Conservation (phyloP, 53 echinoderm and acorn worm species). For the Stichopus horrens region DNA sequence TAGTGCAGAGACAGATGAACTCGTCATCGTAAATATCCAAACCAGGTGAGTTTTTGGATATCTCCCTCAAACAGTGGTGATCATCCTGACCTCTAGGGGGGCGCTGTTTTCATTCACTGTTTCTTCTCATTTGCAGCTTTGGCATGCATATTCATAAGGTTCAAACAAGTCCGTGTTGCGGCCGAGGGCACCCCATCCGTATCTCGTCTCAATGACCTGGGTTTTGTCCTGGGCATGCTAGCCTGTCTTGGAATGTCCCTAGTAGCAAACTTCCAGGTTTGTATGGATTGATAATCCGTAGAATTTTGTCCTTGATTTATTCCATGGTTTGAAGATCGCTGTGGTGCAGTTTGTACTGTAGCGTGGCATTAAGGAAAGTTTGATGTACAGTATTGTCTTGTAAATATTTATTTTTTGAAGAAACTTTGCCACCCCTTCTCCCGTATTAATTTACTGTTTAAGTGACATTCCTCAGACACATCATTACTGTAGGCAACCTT, state of each 20-base stretch:
- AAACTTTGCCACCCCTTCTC: too few species aligned
- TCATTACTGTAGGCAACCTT: too few species aligned
- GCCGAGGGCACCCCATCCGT: constrained; percentile 44
- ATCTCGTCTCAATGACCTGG: constrained; percentile 55
- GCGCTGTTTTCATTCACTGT: not conserved
- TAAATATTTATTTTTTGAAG: too few species aligned
- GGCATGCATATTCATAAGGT: constrained; percentile 77
- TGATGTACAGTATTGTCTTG: too few species aligned
- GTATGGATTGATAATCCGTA: not conserved
- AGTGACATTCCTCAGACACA: too few species aligned
- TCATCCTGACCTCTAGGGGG: not conserved
- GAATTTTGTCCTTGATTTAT: too few species aligned
- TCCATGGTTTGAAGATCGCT: too few species aligned
- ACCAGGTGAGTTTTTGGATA: too few species aligned
- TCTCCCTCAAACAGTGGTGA: not conserved
- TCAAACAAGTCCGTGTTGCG: constrained; percentile 75
- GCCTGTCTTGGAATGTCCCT: constrained; percentile 85
- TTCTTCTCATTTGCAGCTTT: constrained; percentile 60
- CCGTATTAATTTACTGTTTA: too few species aligned
- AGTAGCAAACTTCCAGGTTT: constrained; percentile 97
- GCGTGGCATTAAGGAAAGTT: too few species aligned
- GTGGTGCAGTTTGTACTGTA: too few species aligned
- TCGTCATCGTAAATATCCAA: not conserved
- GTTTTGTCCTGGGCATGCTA: constrained; percentile 55
- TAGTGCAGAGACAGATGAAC: not conserved